phyloP scores from a whole-genome alignment of 2,797 vertebrate species.

The Propithecus perrieri region DNA sequence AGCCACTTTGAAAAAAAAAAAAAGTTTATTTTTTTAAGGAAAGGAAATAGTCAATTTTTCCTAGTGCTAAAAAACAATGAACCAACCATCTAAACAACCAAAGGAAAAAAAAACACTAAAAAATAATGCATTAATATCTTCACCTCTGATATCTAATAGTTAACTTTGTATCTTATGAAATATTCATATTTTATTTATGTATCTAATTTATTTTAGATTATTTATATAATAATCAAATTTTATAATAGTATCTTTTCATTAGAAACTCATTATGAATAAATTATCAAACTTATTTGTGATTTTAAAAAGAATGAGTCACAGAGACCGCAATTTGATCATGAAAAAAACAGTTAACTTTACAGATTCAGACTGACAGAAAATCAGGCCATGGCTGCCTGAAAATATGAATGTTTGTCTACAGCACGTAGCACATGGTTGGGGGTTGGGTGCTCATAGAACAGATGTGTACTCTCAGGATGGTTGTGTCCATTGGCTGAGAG shows the following conservation, averaged over 20 bases:
- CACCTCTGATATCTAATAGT: not conserved
- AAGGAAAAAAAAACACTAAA: not conserved
- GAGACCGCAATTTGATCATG: not conserved
- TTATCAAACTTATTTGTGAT: not conserved
- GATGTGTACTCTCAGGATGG: not conserved
- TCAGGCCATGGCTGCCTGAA: not conserved
- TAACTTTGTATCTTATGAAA: slow-evolving; percentile 3
- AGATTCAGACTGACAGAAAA: not conserved
- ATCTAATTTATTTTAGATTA: not conserved
- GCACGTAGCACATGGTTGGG: not conserved
- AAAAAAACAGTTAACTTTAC: not conserved
- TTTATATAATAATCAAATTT: not conserved
- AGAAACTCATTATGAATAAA: not conserved
- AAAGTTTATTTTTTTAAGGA: slow-evolving; percentile 56
- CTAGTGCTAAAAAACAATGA: not conserved
- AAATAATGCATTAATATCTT: not conserved
- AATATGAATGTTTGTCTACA: not conserved
- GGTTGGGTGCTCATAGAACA: not conserved
- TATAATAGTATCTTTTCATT: slow-evolving; percentile 10
- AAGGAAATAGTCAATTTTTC: slow-evolving; percentile 53
- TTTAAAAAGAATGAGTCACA: not conserved
- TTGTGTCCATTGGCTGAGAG: not conserved
- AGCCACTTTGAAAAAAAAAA: slow-evolving; percentile 34
- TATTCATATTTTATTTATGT: not conserved
- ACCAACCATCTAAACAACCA: not conserved